Percentiles rank a stretch among this genome's conserved stretches.
phyloP scores from a whole-genome alignment of 2,113 vertebrate genomes.

The Callipepla squamata region DNA sequence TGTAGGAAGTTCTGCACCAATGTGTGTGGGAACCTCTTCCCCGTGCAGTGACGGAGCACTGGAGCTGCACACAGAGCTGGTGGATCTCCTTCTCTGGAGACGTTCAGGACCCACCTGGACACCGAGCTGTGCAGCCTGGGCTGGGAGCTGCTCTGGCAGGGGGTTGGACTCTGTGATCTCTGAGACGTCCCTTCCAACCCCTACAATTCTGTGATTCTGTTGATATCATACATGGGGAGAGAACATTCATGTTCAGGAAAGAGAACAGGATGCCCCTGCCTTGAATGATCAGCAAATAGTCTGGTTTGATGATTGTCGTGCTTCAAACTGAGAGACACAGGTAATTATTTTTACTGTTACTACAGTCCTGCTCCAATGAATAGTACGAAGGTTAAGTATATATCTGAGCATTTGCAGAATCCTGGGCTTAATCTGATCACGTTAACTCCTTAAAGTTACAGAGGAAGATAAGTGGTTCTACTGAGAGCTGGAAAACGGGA shows the following conservation, averaged over 20 bases:
- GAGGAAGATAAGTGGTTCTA: background rate
- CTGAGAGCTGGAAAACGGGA: background rate
- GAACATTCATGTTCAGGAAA: background rate
- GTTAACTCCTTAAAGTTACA: background rate
- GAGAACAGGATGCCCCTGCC: background rate
- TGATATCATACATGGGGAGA: too few species aligned
- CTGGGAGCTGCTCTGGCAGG: too few species aligned
- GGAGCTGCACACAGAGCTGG: too few species aligned
- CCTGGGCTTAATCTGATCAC: background rate
- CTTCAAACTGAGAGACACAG: background rate
- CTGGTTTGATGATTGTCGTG: conserved; percentile 5
- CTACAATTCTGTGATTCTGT: too few species aligned
- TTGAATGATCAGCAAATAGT: background rate
- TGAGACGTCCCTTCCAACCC: too few species aligned
- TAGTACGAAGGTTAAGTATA: background rate
- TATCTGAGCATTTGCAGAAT: background rate
- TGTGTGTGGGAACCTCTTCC: too few species aligned
- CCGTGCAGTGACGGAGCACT: too few species aligned
- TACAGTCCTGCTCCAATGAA: background rate
- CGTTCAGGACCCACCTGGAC: too few species aligned
- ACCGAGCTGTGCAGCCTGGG: too few species aligned
- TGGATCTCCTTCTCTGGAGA: too few species aligned
- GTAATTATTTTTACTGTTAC: background rate
- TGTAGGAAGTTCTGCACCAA: too few species aligned
- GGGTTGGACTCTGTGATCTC: too few species aligned